Base-by-base conservation (phyloP, 2,888 invertebrate species). In the Pterostichus niger region DNA sequence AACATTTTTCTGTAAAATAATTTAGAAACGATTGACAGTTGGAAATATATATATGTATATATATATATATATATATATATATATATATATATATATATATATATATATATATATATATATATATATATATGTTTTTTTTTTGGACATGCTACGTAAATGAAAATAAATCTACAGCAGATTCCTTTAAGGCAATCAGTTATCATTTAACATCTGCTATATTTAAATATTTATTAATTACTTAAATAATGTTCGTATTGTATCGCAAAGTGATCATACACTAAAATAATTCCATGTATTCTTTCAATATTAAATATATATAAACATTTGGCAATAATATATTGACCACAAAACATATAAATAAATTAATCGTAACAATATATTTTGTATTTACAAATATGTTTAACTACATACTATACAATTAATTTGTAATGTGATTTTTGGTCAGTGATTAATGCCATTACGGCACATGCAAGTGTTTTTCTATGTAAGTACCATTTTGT, bases 401-500 rank as follows among this genome's bases (percentile, higher is more conserved):
- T 81, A 64, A 52, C 81, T 81, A 82, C 61, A 82, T 82, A 61
- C 81, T 82, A 82, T 82, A 82, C 75, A 82, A 75, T 71, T 82
- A 82, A 75, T 82, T 82, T 82, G 82, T 82, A 73, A 49, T 82
- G 82, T 82, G 73, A 54, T 78, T 75, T 78, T 82, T 82, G 82
- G 82, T 82, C 82, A 75, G 82, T 82, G 82, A 75, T 71, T 73
- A 81, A 75, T 56, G 82, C 59, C 56, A 24, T 9, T 46, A 75
- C 46, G 82, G 59, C 82, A 82, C 82, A 82, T 82, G 82, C 82
- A 82, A 78, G 78, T 78, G 75, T 75, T 52, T 68, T 44, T 40
- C 56, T 56, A 56, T 35, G 11, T 75, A 75, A n/a, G 10, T 10
- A 49, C 31, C 59, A 17, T 44, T 78, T 78, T 78, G 59, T 24